A percentile compares a stretch with the other conserved stretches of the same genome.
These are phyloP conservation scores for Carposina sasakii DNA, from an alignment of 1,140 invertebrate genomes.

Conservation along the genomic window DNA sequence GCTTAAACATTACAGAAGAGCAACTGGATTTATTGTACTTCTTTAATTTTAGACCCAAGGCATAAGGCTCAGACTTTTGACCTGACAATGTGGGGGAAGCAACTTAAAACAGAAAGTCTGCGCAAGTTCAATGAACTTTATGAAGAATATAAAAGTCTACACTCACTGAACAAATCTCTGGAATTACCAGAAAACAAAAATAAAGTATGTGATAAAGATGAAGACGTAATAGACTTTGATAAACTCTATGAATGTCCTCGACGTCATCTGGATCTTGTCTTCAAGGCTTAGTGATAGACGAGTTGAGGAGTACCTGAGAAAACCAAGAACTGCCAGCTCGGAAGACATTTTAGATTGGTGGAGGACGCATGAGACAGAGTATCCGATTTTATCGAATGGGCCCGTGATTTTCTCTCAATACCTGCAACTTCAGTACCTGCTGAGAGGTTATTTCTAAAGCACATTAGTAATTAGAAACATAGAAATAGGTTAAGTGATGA, in stretches of 20 bases:
- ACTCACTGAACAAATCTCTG: constrained; percentile 32
- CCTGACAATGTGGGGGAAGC: constrained; percentile 39
- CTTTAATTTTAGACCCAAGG: constrained; percentile 48
- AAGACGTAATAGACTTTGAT: constrained; percentile 41
- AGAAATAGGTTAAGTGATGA: too few species aligned
- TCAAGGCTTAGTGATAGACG: constrained; percentile 31
- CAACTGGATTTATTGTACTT: constrained; percentile 49
- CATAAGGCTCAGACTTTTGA: constrained; percentile 51
- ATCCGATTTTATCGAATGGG: constrained; percentile 41
- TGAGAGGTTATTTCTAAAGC: constrained; percentile 47
- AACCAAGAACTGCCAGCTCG: constrained; percentile 31
- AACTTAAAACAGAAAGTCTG: constrained; percentile 40
- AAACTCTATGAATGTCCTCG: constrained; percentile 35
- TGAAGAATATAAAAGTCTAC: constrained; percentile 35
- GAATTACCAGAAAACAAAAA: constrained; percentile 34
- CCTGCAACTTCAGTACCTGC: constrained; percentile 42
- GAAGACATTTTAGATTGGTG: constrained; percentile 31
- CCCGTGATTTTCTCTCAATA: constrained; percentile 46
- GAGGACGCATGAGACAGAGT: constrained; percentile 33
- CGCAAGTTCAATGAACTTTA: constrained; percentile 39
- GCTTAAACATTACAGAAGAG: constrained; percentile 45
- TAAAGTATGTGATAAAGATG: constrained; percentile 36
- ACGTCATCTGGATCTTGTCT: constrained; percentile 32
- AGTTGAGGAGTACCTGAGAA: constrained; percentile 37
- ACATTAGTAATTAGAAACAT: too few species aligned